phyloP scores from a whole-genome alignment of 2,888 invertebrate species.

The Scaptomyza reducta region DNA sequence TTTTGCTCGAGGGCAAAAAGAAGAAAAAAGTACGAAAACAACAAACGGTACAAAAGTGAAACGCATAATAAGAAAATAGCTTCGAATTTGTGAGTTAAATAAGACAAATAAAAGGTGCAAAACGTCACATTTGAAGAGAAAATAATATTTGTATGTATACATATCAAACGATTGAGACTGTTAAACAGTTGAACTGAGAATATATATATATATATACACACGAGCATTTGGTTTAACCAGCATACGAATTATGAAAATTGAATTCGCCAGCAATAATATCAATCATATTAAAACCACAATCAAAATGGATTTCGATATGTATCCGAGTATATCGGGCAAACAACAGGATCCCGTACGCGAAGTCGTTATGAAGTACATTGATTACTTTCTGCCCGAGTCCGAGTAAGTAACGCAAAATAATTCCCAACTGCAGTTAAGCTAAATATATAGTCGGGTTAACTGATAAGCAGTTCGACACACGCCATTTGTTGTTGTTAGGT shows the following conservation, averaged over 20 bases:
- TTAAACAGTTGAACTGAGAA: constrained; percentile 27
- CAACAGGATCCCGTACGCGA: constrained; percentile 89
- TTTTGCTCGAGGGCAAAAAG: neutral
- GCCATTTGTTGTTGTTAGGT: neutral
- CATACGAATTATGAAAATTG: constrained; percentile 81
- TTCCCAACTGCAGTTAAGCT: neutral
- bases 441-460: neutral
- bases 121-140: constrained; percentile 31
- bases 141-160: constrained; percentile 18
- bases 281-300: constrained; percentile 83
- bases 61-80: constrained; percentile 35
- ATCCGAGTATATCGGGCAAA: constrained; percentile 86
- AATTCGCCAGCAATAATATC: constrained; percentile 65
- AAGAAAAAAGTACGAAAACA: constrained; percentile 22
- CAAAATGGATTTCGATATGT: constrained; percentile 86
- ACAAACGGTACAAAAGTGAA: constrained; percentile 52
- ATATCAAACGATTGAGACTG: constrained; percentile 40
- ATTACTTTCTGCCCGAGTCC: constrained; percentile 87
- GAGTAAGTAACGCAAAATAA: constrained; percentile 86
- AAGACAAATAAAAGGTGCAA: constrained; percentile 15
- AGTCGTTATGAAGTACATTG: constrained; percentile 89
- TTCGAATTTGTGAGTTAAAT: constrained; percentile 28
- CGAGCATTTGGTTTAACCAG: constrained; percentile 11
- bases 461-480: neutral
- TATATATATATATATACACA: constrained; percentile 22